A percentile compares a stretch with the other conserved stretches of the same genome.
These are phyloP conservation scores for Thereva unica DNA, from an alignment of 2,888 invertebrate species.

Conservation along the genomic window DNA sequence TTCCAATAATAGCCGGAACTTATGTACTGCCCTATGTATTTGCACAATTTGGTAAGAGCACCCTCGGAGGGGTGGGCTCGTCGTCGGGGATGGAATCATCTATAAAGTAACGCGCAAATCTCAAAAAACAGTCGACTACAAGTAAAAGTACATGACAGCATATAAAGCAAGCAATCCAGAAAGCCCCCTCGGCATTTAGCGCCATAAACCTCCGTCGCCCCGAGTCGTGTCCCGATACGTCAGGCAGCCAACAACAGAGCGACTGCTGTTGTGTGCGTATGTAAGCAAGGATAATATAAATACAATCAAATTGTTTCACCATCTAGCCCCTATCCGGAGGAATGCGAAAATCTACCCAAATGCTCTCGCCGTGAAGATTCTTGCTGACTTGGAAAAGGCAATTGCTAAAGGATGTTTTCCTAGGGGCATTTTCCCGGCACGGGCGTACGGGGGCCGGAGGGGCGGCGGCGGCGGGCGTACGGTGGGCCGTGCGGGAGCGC, in stretches of 20 bases:
- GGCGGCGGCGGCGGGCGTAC: not conserved
- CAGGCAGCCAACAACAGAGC: not conserved
- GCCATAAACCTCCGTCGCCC: slow-evolving; percentile 13
- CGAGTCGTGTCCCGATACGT: not conserved
- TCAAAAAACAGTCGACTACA: slow-evolving; percentile 21
- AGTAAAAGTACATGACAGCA: slow-evolving; percentile 20
- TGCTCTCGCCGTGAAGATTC: slow-evolving; percentile 16
- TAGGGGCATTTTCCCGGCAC: not conserved
- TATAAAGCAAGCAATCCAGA: slow-evolving; percentile 32
- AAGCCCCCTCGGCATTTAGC: slow-evolving; percentile 17
- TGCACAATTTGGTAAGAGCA: too few relatives aligned
- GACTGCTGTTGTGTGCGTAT: slow-evolving; percentile 3
- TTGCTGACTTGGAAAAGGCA: slow-evolving; percentile 24
- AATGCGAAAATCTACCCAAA: slow-evolving; percentile 8
- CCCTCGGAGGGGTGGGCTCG: too few relatives aligned
- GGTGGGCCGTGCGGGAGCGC: not conserved
- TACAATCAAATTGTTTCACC: slow-evolving; percentile 35
- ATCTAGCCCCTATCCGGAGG: slow-evolving; percentile 5
- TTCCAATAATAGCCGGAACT: too few relatives aligned
- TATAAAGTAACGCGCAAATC: slow-evolving; percentile 1
- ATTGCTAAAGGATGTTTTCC: slow-evolving; percentile 4
- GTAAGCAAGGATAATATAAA: slow-evolving; percentile 31
- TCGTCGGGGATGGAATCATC: too few relatives aligned
- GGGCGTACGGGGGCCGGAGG: not conserved
- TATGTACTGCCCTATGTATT: too few relatives aligned